Evolutionary conservation across 2,888 invertebrate genomes (phyloP).

Genomic region (Diloba caeruleocephala): DNA sequence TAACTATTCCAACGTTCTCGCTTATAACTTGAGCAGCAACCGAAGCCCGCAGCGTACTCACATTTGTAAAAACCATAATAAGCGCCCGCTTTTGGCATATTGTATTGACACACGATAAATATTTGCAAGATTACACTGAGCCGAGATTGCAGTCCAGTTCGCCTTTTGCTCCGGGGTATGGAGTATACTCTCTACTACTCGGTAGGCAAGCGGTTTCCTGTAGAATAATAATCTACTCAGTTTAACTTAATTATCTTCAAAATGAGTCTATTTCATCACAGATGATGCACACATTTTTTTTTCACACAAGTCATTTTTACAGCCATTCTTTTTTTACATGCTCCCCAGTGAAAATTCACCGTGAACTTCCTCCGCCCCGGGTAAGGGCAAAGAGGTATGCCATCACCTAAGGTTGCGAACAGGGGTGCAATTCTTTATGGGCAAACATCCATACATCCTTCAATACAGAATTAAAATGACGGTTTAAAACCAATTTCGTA

Average conservation of each 20-base stretch:
- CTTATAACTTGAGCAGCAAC: constrained; percentile 50
- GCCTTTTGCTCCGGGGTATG: constrained; percentile 55
- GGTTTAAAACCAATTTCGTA: no score
- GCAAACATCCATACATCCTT: no score
- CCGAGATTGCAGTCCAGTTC: constrained; percentile 75
- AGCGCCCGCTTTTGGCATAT: constrained; percentile 86
- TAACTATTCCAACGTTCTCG: constrained; percentile 3
- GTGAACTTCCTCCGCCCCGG: no score
- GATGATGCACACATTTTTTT: no score
- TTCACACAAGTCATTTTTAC: no score
- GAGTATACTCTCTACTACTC: constrained; percentile 40
- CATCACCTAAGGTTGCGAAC: no score
- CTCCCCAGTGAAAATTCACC: no score
- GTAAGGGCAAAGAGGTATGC: no score
- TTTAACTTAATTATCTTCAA: constrained; percentile 18
- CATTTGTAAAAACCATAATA: constrained; percentile 88
- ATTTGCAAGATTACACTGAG: constrained; percentile 79
- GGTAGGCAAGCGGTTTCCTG: constrained; percentile 64
- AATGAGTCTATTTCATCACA: background rate
- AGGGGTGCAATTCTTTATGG: no score
- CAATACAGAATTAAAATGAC: no score
- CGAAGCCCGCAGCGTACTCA: constrained; percentile 75
- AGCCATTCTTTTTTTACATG: no score
- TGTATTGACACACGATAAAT: constrained; percentile 88
- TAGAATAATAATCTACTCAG: constrained; percentile 12